phyloP scores from a whole-genome alignment of 2,888 invertebrate genomes.

The Vandiemenella viatica region DNA sequence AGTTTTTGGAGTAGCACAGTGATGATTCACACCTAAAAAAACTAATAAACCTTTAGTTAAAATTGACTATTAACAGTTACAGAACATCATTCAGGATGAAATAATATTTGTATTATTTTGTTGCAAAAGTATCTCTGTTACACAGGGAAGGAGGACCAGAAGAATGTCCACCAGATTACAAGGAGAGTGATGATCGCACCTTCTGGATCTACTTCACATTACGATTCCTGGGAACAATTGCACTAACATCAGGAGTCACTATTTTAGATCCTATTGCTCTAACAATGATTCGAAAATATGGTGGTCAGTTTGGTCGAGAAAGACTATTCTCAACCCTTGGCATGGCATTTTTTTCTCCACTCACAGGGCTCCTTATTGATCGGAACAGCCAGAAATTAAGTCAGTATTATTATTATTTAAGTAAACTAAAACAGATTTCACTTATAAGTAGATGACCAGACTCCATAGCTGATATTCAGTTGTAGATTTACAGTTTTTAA shows the following conservation, averaged over 20 bases:
- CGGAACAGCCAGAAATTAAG: slow-evolving; percentile 39
- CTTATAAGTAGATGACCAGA: too few species aligned
- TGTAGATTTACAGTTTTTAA: too few species aligned
- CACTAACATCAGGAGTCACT: slow-evolving; percentile 70
- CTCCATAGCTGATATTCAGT: too few species aligned
- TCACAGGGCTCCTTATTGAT: slow-evolving; percentile 65
- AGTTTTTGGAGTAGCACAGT: too few species aligned
- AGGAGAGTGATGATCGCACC: slow-evolving; percentile 57
- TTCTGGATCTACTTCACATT: slow-evolving; percentile 74
- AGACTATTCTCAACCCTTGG: slow-evolving; percentile 65
- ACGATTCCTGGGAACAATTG: slow-evolving; percentile 63
- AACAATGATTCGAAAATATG: slow-evolving; percentile 70
- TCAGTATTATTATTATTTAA: too few species aligned
- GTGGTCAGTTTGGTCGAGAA: slow-evolving; percentile 68
- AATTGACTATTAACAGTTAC: too few species aligned
- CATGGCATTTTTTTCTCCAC: slow-evolving; percentile 68
- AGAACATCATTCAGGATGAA: too few species aligned
- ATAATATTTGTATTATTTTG: too few species aligned
- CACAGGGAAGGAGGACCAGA: slow-evolving; percentile 53
- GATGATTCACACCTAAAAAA: too few species aligned
- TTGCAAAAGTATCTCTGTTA: too few species aligned
- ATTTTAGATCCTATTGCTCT: slow-evolving; percentile 80
- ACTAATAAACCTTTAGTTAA: background rate
- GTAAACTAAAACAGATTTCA: slow-evolving; percentile 14
- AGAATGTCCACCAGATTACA: slow-evolving; percentile 65